Base-by-base conservation (phyloP, 53 echinoderm and acorn worm genomes). In the Glandiceps talaboti region DNA sequence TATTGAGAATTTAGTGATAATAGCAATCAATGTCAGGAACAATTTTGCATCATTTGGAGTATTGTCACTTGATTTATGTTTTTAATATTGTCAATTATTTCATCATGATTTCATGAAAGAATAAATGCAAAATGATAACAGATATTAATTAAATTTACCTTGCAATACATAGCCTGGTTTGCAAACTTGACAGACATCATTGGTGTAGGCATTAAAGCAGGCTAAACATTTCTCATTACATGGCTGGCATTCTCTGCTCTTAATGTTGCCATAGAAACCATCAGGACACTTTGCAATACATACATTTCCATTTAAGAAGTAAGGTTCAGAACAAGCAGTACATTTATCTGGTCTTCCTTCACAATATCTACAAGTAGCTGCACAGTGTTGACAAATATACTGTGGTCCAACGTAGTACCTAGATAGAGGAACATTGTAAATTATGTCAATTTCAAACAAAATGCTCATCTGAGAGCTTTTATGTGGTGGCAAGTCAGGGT, bases 251-350 rank as follows among this genome's bases (percentile, higher is more conserved):
- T 30, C 73, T 1, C 87, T 74, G 29, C 30, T 82, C 27, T 32
- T 32, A 0, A 77, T 79, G 85, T 93, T 86, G 26, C 99, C 99
- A 81, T 89, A 99, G 77, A 81, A 79, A 1, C 99, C 99, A 10
- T 76, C 25, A 0, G 84, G 87, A 75, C 99, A 99, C 1, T 31
- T 27, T 1, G 73, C 74, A 6, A 82, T 75, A 64, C 99, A 99
- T 0, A 30, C 76, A 31, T 75, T 83, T 28, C 79, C 85, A 20
- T 84, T 78, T 27, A 99, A 84, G 86, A 85, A 99, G 79, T 75
- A 25, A 6, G 87, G 89, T 26, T 81, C 79, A 27, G 31, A 25
- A 73, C 99, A 99, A 1, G 82, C 77, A 1, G 80, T 80, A 33
- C 99, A 99, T 0, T 78, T 77, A 1, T 86, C 84, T 0, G 93